Evolutionary conservation across 2,113 vertebrate species (phyloP), one percentile per base, ranked within the genome.

Genomic region (Mixornis gularis): DNA sequence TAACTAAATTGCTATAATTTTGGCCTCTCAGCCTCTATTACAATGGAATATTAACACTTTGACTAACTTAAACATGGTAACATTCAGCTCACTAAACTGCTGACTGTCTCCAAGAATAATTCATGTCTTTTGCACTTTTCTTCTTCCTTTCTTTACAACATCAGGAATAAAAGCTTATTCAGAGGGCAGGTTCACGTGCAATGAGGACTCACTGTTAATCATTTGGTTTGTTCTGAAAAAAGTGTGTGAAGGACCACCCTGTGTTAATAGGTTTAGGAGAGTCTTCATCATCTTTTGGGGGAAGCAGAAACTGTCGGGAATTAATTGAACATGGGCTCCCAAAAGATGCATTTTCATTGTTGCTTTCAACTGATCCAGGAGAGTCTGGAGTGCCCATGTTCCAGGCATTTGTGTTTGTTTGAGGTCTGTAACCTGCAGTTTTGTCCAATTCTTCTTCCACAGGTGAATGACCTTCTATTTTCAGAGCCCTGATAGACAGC

Each of bases 241-340:
- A 97, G 58, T 98, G 97, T 94, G 97, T 94, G 29, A 98, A 98
- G 68, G 97, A 97, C 98, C 98, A 98, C 17, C 96, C 97, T 55
- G 83, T 90, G 63, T 97, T 98, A 55, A 34, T 95, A 6, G 98
- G 97, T 17, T 98, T 97, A 21, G 97, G 90, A 44, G 97, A 98
- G 58, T 98, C 98, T 69, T 96, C 95, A 22, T 97, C 89, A 22
- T 98, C 98, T 92, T 98, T 98, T 13, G 97, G 93, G 9, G 98
- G 98, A 84, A 99, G 98, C 89, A 99, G 97, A 96, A 99, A 99
- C 85, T 99, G 99, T 36, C 99, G 98, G 66, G 99, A 99, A 87
- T 98, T 98, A 86, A 99, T 93, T 7, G 99, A 99, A 32, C 98
- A 99, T 0, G 99, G 99, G 70, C 99, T 99, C 58, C 99, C 99